These are phyloP conservation scores for Callosobruchus maculatus DNA, from an alignment of 2,888 invertebrate species.

Conservation along the genomic window DNA sequence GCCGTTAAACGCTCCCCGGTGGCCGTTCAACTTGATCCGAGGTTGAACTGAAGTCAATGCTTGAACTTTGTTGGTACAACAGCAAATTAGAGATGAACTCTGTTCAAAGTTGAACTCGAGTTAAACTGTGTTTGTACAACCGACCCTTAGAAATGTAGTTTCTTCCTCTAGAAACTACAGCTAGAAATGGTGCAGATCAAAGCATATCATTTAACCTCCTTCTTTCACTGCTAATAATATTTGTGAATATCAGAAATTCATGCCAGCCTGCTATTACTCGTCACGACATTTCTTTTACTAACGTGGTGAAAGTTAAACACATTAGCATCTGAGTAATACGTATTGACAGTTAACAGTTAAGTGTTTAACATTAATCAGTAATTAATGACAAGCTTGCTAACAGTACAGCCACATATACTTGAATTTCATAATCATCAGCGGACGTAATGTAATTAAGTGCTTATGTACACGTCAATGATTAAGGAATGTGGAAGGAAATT, in stretches of 20 bases:
- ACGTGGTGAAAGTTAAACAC: background rate
- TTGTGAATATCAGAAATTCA: background rate
- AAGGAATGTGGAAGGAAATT: background rate
- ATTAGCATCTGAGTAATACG: background rate
- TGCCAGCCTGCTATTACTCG: background rate
- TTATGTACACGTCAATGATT: background rate
- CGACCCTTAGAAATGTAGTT: no score
- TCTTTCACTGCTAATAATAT: no score
- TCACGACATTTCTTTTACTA: background rate
- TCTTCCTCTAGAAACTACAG: no score
- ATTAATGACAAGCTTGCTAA: background rate
- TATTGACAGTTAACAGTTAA: background rate
- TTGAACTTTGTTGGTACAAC: no score
- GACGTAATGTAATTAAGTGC: background rate
- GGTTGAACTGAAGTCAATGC: no score
- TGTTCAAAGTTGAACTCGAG: no score
- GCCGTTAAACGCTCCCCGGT: no score
- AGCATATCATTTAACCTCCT: no score
- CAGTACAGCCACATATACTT: background rate
- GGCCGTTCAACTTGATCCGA: no score
- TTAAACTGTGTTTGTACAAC: no score
- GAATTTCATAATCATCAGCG: background rate
- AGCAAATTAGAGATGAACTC: no score
- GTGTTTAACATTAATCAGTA: background rate
- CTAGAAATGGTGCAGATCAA: no score